A percentile compares a stretch with the other conserved stretches of the same genome.
Evolutionary conservation across 2,888 invertebrate species (phyloP).

Genomic region (Lamellibrachia satsuma): DNA sequence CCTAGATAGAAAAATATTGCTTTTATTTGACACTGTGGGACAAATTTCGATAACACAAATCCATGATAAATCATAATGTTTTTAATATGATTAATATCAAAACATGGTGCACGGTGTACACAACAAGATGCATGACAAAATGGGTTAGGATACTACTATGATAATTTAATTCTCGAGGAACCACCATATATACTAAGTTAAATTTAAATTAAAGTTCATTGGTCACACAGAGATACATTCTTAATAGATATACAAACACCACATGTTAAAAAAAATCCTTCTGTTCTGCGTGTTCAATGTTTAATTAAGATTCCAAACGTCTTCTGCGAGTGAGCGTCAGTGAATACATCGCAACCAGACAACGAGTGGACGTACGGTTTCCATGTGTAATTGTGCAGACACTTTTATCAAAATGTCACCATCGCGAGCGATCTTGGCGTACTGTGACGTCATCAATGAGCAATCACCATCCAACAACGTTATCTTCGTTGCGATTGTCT

Average conservation of each 20-base stretch:
- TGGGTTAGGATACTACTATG: no score
- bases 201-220: no score
- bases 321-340: not conserved
- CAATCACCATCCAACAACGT: not conserved
- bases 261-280: not conserved
- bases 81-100: no score
- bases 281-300: not conserved
- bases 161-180: no score
- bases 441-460: not conserved
- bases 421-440: not conserved
- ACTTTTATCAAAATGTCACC: constrained; percentile 5
- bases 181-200: no score
- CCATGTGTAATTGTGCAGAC: not conserved
- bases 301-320: not conserved
- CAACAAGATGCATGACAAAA: no score
- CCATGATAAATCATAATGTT: no score
- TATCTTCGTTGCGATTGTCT: not conserved
- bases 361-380: not conserved
- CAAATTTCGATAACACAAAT: no score
- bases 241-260: not conserved
- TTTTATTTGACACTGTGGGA: no score
- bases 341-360: not conserved
- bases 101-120: no score
- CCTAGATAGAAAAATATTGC: no score
- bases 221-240: not conserved